Conservation (phyloP, 2,888 invertebrate genomes). For the Busseola fusca region DNA sequence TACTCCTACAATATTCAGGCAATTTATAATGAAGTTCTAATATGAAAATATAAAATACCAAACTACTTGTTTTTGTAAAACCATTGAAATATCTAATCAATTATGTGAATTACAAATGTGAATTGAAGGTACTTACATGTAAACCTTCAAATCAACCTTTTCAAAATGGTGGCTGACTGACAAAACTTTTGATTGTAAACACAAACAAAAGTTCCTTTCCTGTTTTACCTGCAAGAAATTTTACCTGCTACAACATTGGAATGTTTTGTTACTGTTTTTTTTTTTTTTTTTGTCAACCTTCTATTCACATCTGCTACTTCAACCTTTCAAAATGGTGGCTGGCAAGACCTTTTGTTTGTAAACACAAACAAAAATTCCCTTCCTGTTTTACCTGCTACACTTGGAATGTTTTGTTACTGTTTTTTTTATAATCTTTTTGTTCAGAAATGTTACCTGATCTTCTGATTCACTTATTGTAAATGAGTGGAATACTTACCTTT, state of each 20-base stretch:
- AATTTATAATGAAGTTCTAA: not conserved
- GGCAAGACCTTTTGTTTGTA: slow-evolving; percentile 30
- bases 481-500: slow-evolving; percentile 7
- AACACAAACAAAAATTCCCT: slow-evolving; percentile 40
- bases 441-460: slow-evolving; percentile 31
- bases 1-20: not conserved
- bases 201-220: slow-evolving; percentile 42
- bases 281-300: not conserved
- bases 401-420: slow-evolving; percentile 22
- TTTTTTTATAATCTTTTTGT: slow-evolving; percentile 7
- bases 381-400: slow-evolving; percentile 19
- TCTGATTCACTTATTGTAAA: not conserved
- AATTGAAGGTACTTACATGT: not conserved
- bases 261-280: slow-evolving; percentile 23
- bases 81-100: no score
- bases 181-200: slow-evolving; percentile 20
- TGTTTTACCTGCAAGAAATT: slow-evolving; percentile 17
- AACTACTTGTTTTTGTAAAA: not conserved
- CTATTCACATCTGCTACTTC: not conserved
- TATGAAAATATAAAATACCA: not conserved
- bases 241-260: slow-evolving; percentile 43
- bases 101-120: no score
- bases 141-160: not conserved
- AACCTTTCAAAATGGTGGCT: slow-evolving; percentile 22
- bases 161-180: slow-evolving; percentile 28